Conservation (phyloP, 2,888 invertebrate genomes). For the Spilosoma lubricipeda region DNA sequence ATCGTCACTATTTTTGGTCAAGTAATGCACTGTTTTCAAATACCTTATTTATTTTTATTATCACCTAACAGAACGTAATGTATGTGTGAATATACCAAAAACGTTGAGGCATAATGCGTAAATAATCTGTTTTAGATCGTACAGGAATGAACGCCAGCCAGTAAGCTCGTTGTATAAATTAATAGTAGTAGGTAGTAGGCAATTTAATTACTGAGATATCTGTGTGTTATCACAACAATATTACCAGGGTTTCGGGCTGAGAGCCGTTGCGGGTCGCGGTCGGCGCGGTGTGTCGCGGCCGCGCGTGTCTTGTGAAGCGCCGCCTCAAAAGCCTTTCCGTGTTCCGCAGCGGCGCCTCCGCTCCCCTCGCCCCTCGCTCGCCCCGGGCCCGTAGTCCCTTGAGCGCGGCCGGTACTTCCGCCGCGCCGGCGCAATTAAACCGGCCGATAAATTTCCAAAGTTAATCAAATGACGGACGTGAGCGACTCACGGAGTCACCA, state of each 20-base stretch:
- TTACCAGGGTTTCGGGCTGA: constrained; percentile 14
- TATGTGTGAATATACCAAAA: neutral
- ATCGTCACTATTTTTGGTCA: neutral
- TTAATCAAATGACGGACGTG: constrained; percentile 50
- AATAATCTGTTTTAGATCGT: constrained; percentile 7
- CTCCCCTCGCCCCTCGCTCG: constrained; percentile 29
- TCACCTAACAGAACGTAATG: neutral
- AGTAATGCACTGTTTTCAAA: neutral
- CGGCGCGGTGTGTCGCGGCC: constrained; percentile 44
- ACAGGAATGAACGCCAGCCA: neutral
- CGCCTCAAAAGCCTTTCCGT: constrained; percentile 85
- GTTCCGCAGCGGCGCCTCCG: constrained; percentile 60
- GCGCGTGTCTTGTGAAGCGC: constrained; percentile 69
- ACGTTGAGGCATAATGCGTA: neutral
- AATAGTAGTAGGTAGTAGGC: constrained; percentile 19
- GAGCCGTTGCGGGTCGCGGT: constrained; percentile 10
- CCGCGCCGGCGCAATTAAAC: constrained; percentile 54
- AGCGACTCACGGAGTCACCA: constrained; percentile 21
- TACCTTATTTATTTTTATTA: neutral
- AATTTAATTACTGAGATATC: constrained; percentile 27
- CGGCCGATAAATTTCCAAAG: constrained; percentile 60
- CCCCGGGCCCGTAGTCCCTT: constrained; percentile 21
- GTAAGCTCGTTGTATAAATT: constrained; percentile 16
- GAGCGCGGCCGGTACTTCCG: constrained; percentile 35
- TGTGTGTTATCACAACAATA: constrained; percentile 20